phyloP scores from a whole-genome alignment of 2,113 vertebrate species.

The Cairina moschata region DNA sequence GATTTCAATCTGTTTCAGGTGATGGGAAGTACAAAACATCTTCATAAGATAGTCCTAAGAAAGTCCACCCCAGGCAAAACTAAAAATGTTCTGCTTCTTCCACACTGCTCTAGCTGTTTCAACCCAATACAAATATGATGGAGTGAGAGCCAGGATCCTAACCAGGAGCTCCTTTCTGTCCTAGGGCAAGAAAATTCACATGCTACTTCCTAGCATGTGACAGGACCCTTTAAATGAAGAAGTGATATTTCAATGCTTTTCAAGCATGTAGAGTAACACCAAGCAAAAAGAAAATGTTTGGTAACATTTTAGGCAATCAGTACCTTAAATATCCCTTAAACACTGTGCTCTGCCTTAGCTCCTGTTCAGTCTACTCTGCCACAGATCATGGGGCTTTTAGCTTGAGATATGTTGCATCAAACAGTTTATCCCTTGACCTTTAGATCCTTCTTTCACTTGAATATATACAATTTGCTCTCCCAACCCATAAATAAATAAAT shows the following conservation, averaged over 20 bases:
- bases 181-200: background rate
- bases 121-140: background rate
- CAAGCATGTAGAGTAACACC: background rate
- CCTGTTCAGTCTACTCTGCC: background rate
- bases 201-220: background rate
- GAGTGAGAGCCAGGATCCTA: background rate
- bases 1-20: rapidly evolving
- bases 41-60: background rate
- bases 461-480: conserved; percentile 11
- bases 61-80: background rate
- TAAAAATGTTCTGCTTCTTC: background rate
- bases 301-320: background rate
- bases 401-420: background rate
- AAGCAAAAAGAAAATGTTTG: background rate
- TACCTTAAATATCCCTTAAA: background rate
- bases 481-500: conserved; percentile 11
- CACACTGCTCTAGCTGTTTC: background rate
- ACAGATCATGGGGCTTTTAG: background rate
- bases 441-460: conserved; percentile 15
- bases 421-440: conserved; percentile 42
- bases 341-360: background rate
- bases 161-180: background rate
- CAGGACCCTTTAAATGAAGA: background rate
- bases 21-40: background rate
- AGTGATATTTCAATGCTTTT: background rate